Percentiles rank a stretch among this genome's conserved stretches.
Evolutionary conservation across 2,888 invertebrate species (phyloP).

Genomic region (Cosmorhoe ocellata): DNA sequence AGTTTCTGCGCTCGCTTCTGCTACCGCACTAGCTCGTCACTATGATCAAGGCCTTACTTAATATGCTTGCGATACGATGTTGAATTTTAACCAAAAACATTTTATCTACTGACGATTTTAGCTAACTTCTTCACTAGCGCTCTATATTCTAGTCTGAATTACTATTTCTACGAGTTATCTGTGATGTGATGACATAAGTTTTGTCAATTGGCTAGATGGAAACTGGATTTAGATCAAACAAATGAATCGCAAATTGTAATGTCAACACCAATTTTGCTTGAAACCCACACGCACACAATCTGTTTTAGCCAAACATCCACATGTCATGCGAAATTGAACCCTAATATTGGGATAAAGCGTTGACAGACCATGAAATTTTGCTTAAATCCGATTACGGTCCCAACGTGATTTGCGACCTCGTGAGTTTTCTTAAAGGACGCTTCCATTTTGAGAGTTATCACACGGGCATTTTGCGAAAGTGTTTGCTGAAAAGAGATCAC

Average conservation of each 20-base stretch:
- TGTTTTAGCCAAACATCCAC: slow-evolving; percentile 13
- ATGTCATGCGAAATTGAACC: slow-evolving; percentile 22
- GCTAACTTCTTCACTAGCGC: too few relatives aligned
- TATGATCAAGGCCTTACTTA: too few relatives aligned
- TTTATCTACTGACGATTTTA: too few relatives aligned
- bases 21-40: too few relatives aligned
- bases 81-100: too few relatives aligned
- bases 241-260: slow-evolving; percentile 53
- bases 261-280: slow-evolving; percentile 52
- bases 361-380: slow-evolving; percentile 19
- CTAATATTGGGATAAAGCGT: slow-evolving; percentile 18
- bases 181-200: too few relatives aligned
- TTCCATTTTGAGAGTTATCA: slow-evolving; percentile 5
- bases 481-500: too few relatives aligned
- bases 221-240: slow-evolving; percentile 45
- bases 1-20: too few relatives aligned
- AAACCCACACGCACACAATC: slow-evolving; percentile 28
- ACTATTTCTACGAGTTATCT: too few relatives aligned
- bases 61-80: too few relatives aligned
- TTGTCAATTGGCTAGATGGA: too few relatives aligned
- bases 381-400: slow-evolving; percentile 30
- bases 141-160: too few relatives aligned
- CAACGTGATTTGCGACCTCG: slow-evolving; percentile 26
- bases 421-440: slow-evolving; percentile 25
- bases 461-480: not conserved